Evolutionary conservation across 1,140 invertebrate species (phyloP), one percentile per base, ranked within the genome.

Genomic region (Micrasema longulum): DNA sequence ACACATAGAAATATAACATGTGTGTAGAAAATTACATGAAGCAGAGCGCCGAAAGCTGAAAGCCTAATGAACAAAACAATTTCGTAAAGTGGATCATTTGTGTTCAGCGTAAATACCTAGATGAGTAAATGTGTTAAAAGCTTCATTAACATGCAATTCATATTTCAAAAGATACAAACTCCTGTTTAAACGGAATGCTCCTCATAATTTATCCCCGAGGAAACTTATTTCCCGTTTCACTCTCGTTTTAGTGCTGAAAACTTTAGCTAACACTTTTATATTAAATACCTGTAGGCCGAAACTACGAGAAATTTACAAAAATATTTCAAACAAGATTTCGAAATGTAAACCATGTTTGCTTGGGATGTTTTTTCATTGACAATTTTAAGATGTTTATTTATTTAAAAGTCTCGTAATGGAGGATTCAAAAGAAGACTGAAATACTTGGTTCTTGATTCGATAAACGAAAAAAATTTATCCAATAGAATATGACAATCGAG

Each of bases 51-150:
- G 20, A 63, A 63, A 63, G 60, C 41, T 47, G 63, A 74, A 71
- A 74, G 69, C 73, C 69, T 74, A 74, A 74, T 74, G 73, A 74
- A 74, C 68, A 68, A 74, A 74, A 74, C 73, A 74, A 74, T 74
- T 74, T 74, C 14, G 73, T 64, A 70, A 74, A 74, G 73, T 74
- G 73, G 73, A 74, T 74, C 73, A 71, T 74, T 74, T 74, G 69
- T 67, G 73, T 67, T 55, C 45, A 55, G 68, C 66, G 72, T 71
- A 71, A 74, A 70, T 71, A 71, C 64, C 68, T 71, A 65, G 73
- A 69, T 63, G 72, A 64, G 69, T 71, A 74, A 74, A 74, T 47
- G 73, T 74, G 73, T 68, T 71, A 71, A 74, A 68, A 74, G 73
- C 68, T 71, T 63, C 73, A 71, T 74, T 71, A 74, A 74, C 73